These are phyloP conservation scores for Trachurus trachurus DNA, from an alignment of 2,797 vertebrate genomes.

Conservation along the genomic window DNA sequence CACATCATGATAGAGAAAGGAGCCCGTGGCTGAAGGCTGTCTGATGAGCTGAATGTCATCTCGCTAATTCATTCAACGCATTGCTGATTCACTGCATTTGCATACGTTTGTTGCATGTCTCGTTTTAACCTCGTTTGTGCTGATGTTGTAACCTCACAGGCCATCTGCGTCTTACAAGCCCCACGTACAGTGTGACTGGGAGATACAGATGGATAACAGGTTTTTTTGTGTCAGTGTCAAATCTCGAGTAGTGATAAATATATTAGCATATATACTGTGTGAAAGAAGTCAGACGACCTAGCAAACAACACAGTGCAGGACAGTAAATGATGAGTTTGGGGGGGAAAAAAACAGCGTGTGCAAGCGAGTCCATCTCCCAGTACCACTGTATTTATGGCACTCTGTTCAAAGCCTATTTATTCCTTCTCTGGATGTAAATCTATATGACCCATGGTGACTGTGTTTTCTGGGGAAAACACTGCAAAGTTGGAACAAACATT, in stretches of 20 bases:
- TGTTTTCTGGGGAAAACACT: not conserved
- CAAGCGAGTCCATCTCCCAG: not conserved
- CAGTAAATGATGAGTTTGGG: not conserved
- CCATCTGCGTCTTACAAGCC: conserved; percentile 52
- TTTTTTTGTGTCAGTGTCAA: conserved; percentile 20
- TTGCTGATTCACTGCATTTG: conserved; percentile 69
- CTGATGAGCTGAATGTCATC: conserved; percentile 59
- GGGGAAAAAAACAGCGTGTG: too few relatives aligned
- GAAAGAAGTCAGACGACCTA: not conserved
- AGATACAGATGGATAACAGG: conserved; percentile 29
- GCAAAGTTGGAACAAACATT: not conserved
- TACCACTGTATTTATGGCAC: not conserved
- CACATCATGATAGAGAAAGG: conserved; percentile 38
- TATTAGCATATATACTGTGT: not conserved
- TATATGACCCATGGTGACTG: not conserved
- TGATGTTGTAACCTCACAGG: conserved; percentile 61
- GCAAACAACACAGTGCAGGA: not conserved
- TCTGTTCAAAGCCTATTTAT: not conserved
- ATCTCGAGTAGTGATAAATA: conserved; percentile 12
- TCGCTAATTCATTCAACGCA: conserved; percentile 66
- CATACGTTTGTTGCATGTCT: conserved; percentile 58
- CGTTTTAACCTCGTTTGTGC: conserved; percentile 55
- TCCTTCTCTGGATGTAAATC: not conserved
- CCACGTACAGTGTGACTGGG: not conserved
- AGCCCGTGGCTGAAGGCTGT: conserved; percentile 42